These are phyloP conservation scores for Parnassius mnemosyne DNA, from an alignment of 2,888 invertebrate genomes.

Conservation along the genomic window DNA sequence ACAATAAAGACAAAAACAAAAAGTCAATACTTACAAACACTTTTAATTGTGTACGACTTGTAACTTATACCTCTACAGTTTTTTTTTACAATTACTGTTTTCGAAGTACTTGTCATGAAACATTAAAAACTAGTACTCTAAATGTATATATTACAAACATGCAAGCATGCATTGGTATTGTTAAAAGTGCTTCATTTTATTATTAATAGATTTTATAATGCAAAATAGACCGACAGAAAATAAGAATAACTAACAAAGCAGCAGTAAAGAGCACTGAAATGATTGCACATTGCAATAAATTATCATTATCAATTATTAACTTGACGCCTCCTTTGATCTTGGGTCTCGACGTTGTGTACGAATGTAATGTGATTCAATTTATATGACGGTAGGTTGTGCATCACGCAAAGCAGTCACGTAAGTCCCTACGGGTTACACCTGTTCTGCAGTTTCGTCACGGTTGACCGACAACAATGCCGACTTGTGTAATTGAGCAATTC, in stretches of 20 bases:
- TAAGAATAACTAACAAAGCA: no score
- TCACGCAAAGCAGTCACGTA: constrained; percentile 61
- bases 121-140: no score
- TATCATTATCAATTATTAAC: constrained; percentile 9
- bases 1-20: constrained; percentile 43
- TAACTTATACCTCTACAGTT: no score
- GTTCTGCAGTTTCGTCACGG: constrained; percentile 59
- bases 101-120: no score
- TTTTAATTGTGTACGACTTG: background rate
- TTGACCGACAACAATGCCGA: constrained; percentile 68
- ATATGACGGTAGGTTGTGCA: constrained; percentile 39
- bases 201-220: no score
- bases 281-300: constrained; percentile 8
- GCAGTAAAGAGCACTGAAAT: background rate
- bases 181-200: no score
- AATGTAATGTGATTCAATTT: constrained; percentile 31
- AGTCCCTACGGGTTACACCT: constrained; percentile 59
- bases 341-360: background rate
- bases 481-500: constrained; percentile 67
- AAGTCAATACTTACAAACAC: background rate
- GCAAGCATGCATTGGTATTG: no score
- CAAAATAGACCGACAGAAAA: no score
- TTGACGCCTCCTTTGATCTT: constrained; percentile 8
- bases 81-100: no score
- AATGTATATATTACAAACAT: no score